A percentile compares a stretch with the other conserved stretches of the same genome.
Evolutionary conservation across 2,888 invertebrate genomes (phyloP).

Genomic region (Koerneria pararmatus): DNA sequence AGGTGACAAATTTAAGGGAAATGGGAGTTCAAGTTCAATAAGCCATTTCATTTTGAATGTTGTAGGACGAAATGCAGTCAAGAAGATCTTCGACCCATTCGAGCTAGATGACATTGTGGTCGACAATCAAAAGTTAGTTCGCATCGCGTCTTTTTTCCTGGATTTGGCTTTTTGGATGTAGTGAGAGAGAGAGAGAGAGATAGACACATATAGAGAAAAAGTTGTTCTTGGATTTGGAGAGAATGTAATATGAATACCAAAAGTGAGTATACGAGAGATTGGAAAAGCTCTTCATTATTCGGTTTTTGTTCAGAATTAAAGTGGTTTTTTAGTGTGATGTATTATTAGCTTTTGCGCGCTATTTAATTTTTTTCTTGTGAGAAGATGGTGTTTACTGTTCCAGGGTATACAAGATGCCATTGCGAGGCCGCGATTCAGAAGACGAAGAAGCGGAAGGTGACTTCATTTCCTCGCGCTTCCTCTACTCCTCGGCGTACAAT

Average conservation of each 20-base stretch:
- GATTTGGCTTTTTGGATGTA: background rate
- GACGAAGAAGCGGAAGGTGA: background rate
- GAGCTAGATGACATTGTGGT: slow-evolving; percentile 17
- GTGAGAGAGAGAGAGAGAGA: background rate
- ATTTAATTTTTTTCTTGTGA: background rate
- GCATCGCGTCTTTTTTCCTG: too few species aligned
- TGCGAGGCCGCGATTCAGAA: background rate
- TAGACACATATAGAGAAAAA: too few species aligned
- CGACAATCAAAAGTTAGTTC: background rate
- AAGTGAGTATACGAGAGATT: too few species aligned
- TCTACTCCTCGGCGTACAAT: slow-evolving; percentile 1
- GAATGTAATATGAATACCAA: too few species aligned
- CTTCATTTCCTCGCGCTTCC: background rate
- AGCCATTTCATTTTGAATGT: background rate
- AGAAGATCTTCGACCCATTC: slow-evolving; percentile 22
- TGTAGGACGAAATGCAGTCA: background rate
- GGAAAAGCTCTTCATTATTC: too few species aligned
- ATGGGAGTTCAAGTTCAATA: too few species aligned
- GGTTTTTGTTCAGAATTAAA: too few species aligned
- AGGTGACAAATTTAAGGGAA: too few species aligned
- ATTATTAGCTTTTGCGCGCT: too few species aligned
- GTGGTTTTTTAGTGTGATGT: too few species aligned
- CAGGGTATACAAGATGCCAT: background rate
- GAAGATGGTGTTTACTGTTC: background rate
- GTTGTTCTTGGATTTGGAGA: too few species aligned